Evolutionary conservation across 2,113 vertebrate genomes (phyloP).

Genomic region (Mungos mungo): DNA sequence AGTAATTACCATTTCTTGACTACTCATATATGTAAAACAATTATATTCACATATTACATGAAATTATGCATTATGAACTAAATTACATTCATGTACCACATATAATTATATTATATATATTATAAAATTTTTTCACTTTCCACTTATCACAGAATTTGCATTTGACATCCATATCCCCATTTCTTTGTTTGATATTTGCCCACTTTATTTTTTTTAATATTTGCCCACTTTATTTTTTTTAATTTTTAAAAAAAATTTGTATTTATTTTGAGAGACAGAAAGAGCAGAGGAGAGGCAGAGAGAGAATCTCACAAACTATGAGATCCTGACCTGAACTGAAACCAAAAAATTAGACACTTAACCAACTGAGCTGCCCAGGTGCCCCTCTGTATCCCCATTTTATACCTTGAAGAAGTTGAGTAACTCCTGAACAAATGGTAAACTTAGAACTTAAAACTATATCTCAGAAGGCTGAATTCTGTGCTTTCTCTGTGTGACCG

Average conservation of each 20-base stretch:
- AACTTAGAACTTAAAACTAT: background rate
- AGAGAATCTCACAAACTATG: too few species aligned
- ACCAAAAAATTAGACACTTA: too few species aligned
- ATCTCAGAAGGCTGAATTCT: background rate
- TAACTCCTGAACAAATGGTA: slow-evolving; percentile 22
- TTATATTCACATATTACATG: background rate
- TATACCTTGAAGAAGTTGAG: background rate
- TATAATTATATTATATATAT: background rate
- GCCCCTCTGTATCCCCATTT: background rate
- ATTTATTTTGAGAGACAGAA: too few species aligned
- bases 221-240: too few species aligned
- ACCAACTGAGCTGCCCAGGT: too few species aligned
- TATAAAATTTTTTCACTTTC: slow-evolving; percentile 3
- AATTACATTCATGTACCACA: background rate
- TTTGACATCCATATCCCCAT: background rate
- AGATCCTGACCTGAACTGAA: too few species aligned
- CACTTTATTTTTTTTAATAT: too few species aligned
- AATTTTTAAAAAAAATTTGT: too few species aligned
- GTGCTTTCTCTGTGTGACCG: background rate
- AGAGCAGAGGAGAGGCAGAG: too few species aligned
- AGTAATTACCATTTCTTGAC: background rate
- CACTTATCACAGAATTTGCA: background rate
- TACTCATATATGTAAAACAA: background rate
- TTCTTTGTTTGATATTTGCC: background rate
- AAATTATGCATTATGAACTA: background rate